Evolutionary conservation across 2,888 invertebrate genomes (phyloP).

Genomic region (Perizoma flavofasciatum): DNA sequence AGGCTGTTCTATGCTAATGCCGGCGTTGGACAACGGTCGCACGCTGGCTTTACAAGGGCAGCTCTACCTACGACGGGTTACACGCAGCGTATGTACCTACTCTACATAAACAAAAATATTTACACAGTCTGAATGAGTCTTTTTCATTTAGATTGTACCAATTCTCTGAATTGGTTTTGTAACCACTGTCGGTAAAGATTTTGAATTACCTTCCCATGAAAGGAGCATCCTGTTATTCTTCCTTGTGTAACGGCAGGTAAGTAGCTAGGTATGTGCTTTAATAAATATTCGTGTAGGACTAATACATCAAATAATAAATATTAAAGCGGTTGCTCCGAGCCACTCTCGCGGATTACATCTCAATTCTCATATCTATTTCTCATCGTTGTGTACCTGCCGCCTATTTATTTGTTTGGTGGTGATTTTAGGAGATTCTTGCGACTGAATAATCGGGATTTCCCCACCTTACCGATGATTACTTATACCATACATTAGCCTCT

Average conservation of each 20-base stretch:
- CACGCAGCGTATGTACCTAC: too few relatives aligned
- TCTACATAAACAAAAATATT: too few relatives aligned
- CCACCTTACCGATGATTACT: too few relatives aligned
- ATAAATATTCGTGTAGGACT: constrained; percentile 45
- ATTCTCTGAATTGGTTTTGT: neutral
- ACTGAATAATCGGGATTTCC: too few relatives aligned
- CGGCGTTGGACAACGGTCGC: constrained; percentile 28
- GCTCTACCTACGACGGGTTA: constrained; percentile 3
- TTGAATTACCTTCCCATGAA: constrained; percentile 5
- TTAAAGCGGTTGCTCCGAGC: constrained; percentile 45
- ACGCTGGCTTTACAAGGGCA: constrained; percentile 18
- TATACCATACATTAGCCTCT: too few relatives aligned
- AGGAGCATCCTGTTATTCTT: constrained; percentile 16
- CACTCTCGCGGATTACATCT: constrained; percentile 57
- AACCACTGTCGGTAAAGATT: constrained; percentile 4
- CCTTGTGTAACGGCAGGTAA: constrained; percentile 23
- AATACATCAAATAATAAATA: constrained; percentile 51
- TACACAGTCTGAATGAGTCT: too few relatives aligned
- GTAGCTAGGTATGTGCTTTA: constrained; percentile 34
- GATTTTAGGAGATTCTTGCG: constrained; percentile 21
- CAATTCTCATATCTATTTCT: constrained; percentile 58
- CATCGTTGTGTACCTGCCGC: constrained; percentile 29
- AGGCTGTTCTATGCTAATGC: constrained; percentile 51
- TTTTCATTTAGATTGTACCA: too few relatives aligned
- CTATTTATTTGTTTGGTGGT: constrained; percentile 34